phyloP scores from a whole-genome alignment of 2,797 vertebrate species.

The Pagetopsis macropterus region DNA sequence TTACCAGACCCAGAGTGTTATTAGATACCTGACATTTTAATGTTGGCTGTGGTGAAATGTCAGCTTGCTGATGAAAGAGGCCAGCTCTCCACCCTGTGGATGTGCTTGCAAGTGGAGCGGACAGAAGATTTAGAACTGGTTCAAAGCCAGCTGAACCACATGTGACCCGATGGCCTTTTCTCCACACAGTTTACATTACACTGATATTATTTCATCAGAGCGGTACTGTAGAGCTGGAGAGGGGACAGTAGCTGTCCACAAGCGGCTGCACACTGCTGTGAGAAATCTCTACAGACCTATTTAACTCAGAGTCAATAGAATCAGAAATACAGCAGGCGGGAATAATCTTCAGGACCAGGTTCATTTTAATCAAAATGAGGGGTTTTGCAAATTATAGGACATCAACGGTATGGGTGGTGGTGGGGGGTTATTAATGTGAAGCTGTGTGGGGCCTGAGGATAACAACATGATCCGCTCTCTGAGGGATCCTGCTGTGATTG shows the following conservation, averaged over 20 bases:
- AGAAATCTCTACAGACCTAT: constrained; percentile 28
- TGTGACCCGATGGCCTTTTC: constrained; percentile 45
- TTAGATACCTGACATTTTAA: constrained; percentile 60
- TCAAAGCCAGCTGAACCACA: constrained; percentile 42
- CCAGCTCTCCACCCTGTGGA: constrained; percentile 27
- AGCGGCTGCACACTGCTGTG: constrained; percentile 1
- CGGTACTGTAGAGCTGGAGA: constrained; percentile 15
- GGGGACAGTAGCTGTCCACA: constrained; percentile 20
- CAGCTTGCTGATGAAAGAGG: constrained; percentile 49
- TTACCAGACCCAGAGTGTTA: constrained; percentile 19
- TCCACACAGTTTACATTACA: constrained; percentile 26
- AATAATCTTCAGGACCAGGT: constrained; percentile 37
- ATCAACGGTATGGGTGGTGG: constrained; percentile 67
- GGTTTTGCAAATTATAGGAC: constrained; percentile 68
- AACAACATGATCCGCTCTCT: constrained; percentile 51
- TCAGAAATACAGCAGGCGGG: constrained; percentile 32
- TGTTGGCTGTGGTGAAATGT: constrained; percentile 69
- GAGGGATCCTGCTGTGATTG: constrained; percentile 48
- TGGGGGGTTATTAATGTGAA: constrained; percentile 57
- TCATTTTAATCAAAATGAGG: constrained; percentile 58
- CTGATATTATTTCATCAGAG: constrained; percentile 27
- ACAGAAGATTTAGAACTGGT: constrained; percentile 36
- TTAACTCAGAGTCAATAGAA: constrained; percentile 31
- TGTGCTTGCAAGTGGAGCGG: constrained; percentile 21
- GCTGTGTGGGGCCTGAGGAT: constrained; percentile 54